A percentile compares a stretch with the other conserved stretches of the same genome.
These are phyloP conservation scores for Epizoanthus fatuus DNA, from an alignment of 92 coral and sea anemone genomes.

Conservation along the genomic window DNA sequence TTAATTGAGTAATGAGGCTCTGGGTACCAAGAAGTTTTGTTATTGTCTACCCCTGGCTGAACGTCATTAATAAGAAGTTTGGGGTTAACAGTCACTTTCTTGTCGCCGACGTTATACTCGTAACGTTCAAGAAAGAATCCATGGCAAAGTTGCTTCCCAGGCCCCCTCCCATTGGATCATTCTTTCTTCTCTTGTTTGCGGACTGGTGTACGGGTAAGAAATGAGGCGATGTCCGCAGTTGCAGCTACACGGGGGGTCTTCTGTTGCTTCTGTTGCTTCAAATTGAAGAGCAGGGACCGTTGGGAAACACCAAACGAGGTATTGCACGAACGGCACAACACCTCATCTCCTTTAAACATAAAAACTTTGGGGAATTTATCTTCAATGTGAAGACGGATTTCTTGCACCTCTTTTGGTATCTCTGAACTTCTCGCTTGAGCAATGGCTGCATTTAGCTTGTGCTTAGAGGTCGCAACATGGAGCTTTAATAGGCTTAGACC, in stretches of 20 bases:
- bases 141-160: slow-evolving; percentile 16
- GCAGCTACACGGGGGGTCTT: background rate
- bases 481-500: background rate
- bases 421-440: slow-evolving; percentile 2
- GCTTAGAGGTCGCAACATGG: slow-evolving; percentile 15
- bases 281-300: background rate
- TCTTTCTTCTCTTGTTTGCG: slow-evolving; percentile 2
- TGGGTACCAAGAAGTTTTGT: slow-evolving; percentile 7
- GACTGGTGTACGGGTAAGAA: background rate
- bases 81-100: background rate
- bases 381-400: background rate
- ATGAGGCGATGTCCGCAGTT: slow-evolving; percentile 28
- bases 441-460: slow-evolving; percentile 24
- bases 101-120: background rate
- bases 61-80: background rate
- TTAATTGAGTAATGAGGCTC: slow-evolving; percentile 9
- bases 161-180: background rate
- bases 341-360: background rate
- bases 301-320: background rate
- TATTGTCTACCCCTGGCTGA: slow-evolving; percentile 5
- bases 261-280: slow-evolving; percentile 20
- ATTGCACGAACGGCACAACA: slow-evolving; percentile 27
- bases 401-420: background rate
- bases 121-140: background rate
- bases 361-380: background rate